Base-by-base conservation (phyloP, 1,140 invertebrate species). In the Listronotus bonariensis region DNA sequence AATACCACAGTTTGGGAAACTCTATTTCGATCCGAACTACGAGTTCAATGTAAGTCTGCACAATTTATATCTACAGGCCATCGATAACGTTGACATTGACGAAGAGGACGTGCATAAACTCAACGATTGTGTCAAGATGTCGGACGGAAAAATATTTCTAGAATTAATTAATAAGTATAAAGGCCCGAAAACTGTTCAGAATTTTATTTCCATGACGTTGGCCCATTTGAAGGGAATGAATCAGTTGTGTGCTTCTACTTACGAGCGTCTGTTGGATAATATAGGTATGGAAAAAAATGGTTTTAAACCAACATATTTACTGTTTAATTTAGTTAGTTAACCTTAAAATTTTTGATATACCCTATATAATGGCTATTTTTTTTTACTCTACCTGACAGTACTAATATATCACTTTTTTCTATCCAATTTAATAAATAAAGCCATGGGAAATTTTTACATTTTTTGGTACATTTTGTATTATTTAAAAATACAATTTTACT, bases 141-240 rank as follows among this genome's bases (percentile, higher is more conserved):
- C 34, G 2, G 18, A 63, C n/a, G 68, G 63, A 1, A 12, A 6
- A 10, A 12, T 11, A 20, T 69, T 69, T 41, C 38, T 64, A 3
- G 40, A 46, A 11, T 48, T 69, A 17, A n/a, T 66, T 6, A 8
- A 59, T 9, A 58, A 59, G n/a, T 69, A 69, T 38, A 59, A 45
- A 14, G 17, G 40, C 9, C 63, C 64, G 1, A 3, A 38, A 10
- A 69, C 68, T 17, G 43, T 69, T 1, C 57, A 66, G 32, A 66
- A 67, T 52, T 69, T 69, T 41, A 64, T 69, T 15, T 52, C 64
- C 0, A 69, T 69, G 68, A 55, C 55, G 3, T 45, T 69, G 12
- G 68, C 64, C n/a, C 40, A 69, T 51, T 45, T 69, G 17, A 66
- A 55, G 32, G 56, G 57, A 12, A 55, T 43, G 40, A 59, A 54